These are phyloP conservation scores for Pelochelys cantorii DNA, from an alignment of 2,797 vertebrate species.

Conservation along the genomic window DNA sequence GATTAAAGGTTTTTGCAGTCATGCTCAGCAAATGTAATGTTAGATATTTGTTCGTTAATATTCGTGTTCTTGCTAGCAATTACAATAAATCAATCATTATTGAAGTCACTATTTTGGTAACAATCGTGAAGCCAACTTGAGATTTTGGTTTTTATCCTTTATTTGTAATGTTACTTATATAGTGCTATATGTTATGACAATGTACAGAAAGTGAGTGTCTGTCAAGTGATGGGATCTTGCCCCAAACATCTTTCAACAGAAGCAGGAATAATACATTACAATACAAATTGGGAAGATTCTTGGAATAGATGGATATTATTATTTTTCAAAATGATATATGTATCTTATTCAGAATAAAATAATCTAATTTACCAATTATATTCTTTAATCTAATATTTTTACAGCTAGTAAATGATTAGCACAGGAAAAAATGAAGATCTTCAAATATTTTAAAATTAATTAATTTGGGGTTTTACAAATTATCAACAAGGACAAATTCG, in stretches of 20 bases:
- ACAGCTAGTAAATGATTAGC: not conserved
- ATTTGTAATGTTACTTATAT: not conserved
- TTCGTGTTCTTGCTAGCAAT: not conserved
- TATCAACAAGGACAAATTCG: not conserved
- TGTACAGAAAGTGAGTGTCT: not conserved
- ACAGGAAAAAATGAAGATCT: not conserved
- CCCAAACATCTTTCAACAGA: not conserved
- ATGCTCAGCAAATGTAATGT: conserved; percentile 6
- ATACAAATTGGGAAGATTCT: not conserved
- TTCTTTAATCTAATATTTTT: not conserved
- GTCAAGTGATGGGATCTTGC: not conserved
- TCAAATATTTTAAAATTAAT: not conserved
- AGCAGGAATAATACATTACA: not conserved
- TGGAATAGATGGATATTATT: not conserved
- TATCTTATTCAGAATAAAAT: not conserved
- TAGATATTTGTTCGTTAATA: not conserved
- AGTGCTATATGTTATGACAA: not conserved
- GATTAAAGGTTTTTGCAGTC: not conserved
- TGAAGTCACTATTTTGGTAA: not conserved
- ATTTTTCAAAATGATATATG: not conserved
- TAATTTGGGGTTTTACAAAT: not conserved
- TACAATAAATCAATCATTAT: not conserved
- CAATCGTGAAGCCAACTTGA: not conserved
- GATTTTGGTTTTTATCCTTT: not conserved
- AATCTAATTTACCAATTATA: not conserved